Evolutionary conservation across 2,888 invertebrate species (phyloP).

Genomic region (Erannis defoliaria): DNA sequence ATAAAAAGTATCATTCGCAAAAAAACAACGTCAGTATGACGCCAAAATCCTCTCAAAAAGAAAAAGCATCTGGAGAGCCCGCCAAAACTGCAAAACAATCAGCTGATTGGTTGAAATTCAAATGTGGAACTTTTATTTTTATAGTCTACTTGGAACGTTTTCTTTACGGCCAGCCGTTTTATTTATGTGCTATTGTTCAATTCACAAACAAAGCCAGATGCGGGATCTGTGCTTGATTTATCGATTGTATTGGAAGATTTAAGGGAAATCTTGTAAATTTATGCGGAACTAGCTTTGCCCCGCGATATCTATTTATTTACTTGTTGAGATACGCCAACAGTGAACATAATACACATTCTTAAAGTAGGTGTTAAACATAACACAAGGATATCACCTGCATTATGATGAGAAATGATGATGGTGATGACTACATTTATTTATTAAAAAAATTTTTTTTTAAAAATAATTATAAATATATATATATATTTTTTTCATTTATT

Average conservation of each 20-base stretch:
- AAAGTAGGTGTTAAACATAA: no score
- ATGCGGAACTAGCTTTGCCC: not conserved
- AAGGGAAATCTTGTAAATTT: not conserved
- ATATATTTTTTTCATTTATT: no score
- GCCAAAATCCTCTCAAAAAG: not conserved
- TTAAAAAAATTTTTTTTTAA: no score
- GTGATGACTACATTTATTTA: no score
- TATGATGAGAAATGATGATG: no score
- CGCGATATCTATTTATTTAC: no score
- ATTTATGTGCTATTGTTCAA: slow-evolving; percentile 23
- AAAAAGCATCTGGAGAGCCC: not conserved
- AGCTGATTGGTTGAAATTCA: slow-evolving; percentile 21
- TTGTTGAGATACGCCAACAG: no score
- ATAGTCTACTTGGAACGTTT: not conserved
- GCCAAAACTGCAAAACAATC: slow-evolving; percentile 17
- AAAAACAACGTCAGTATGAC: not conserved
- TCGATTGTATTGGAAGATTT: slow-evolving; percentile 1
- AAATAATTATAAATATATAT: no score
- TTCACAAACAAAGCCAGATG: slow-evolving; percentile 10
- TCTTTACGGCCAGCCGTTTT: slow-evolving; percentile 16
- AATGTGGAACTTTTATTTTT: slow-evolving; percentile 18
- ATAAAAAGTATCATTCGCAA: not conserved
- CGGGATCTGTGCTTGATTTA: not conserved
- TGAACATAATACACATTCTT: no score
- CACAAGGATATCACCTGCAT: no score